A percentile compares a stretch with the other conserved stretches of the same genome.
These are phyloP conservation scores for Manis javanica DNA, from an alignment of 2,797 vertebrate genomes.

Conservation along the genomic window DNA sequence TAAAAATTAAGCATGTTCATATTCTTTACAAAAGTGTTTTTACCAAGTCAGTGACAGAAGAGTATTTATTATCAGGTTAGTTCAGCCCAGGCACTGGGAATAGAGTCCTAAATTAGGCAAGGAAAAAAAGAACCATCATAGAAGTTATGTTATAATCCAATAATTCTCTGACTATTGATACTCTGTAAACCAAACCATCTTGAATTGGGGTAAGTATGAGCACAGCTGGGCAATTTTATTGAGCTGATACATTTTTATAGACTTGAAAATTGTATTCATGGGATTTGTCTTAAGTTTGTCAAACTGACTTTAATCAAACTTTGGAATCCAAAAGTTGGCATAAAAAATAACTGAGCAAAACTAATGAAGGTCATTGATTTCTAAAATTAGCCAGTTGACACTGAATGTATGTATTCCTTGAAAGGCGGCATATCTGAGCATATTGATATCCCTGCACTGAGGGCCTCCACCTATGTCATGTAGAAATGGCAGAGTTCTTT, in stretches of 20 bases:
- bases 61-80: constrained; percentile 25
- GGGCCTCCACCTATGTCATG: constrained; percentile 38
- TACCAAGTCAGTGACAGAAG: background rate
- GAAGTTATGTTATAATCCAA: background rate
- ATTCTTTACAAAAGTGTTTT: constrained; percentile 33
- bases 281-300: constrained; percentile 23
- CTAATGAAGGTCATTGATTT: constrained; percentile 58
- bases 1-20: constrained; percentile 3
- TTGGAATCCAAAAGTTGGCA: constrained; percentile 60
- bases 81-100: background rate
- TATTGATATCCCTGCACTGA: constrained; percentile 60
- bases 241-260: constrained; percentile 37
- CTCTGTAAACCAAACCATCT: background rate
- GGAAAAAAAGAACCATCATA: background rate
- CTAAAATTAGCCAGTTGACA: constrained; percentile 53
- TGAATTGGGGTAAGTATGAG: constrained; percentile 18
- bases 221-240: background rate
- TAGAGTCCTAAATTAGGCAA: background rate
- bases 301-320: constrained; percentile 22
- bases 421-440: constrained; percentile 46
- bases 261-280: constrained; percentile 30
- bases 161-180: background rate
- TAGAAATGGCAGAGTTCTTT: constrained; percentile 58
- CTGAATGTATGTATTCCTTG: constrained; percentile 53
- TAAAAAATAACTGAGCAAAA: constrained; percentile 41